A percentile compares a stretch with the other conserved stretches of the same genome.
Evolutionary conservation across 2,888 invertebrate species (phyloP).

Genomic region (Drosophila basisetae): DNA sequence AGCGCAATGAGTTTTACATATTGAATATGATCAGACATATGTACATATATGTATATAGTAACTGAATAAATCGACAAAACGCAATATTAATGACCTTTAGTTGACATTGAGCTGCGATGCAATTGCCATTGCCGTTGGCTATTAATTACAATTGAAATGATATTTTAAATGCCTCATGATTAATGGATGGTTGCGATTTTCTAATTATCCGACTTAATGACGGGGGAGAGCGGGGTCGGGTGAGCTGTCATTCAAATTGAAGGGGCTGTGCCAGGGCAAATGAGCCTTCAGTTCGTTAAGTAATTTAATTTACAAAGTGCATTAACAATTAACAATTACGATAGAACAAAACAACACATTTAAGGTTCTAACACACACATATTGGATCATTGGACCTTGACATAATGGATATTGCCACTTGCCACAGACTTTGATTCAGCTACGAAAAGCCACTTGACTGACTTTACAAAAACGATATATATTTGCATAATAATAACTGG

Average conservation of each 20-base stretch:
- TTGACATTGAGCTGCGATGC: conserved; percentile 67
- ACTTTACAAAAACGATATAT: not conserved
- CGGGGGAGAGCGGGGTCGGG: not conserved
- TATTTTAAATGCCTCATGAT: conserved; percentile 75
- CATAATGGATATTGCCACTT: conserved; percentile 31
- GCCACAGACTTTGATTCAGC: conserved; percentile 30
- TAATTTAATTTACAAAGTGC: conserved; percentile 54
- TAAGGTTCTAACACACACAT: conserved; percentile 5
- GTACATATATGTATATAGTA: not conserved
- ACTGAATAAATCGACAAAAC: conserved; percentile 17
- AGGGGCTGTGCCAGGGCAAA: conserved; percentile 25
- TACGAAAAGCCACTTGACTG: conserved; percentile 13
- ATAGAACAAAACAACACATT: conserved; percentile 13
- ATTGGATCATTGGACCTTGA: conserved; percentile 62
- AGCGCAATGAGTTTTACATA: conserved; percentile 28
- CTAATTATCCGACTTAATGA: conserved; percentile 60
- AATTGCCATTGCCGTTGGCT: conserved; percentile 60
- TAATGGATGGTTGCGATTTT: conserved; percentile 72
- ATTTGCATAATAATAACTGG: not conserved
- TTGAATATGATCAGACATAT: conserved; percentile 3
- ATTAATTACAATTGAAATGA: conserved; percentile 76
- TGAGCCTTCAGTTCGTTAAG: conserved; percentile 51
- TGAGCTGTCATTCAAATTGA: conserved; percentile 16
- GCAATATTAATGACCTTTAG: conserved; percentile 71
- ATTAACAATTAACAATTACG: conserved; percentile 49